phyloP scores from a whole-genome alignment of 2,797 vertebrate species.

The Acanthurus lineatus region DNA sequence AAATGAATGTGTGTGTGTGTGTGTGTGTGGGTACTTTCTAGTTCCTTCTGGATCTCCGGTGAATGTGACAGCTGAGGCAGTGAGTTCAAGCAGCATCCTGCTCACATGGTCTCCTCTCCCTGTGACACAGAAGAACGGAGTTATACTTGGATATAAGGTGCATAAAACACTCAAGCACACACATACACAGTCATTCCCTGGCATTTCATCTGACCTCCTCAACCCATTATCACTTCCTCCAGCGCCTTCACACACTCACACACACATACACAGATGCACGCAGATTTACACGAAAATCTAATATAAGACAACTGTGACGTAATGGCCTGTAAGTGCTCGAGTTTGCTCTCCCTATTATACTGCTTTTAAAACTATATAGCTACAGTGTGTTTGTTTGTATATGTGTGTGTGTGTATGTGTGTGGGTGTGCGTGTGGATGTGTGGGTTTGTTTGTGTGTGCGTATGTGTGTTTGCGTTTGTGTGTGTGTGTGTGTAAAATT shows the following conservation, averaged over 20 bases:
- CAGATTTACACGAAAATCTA: slow-evolving; percentile 29
- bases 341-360: slow-evolving; percentile 50
- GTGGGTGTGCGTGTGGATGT: too few species aligned
- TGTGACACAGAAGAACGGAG: slow-evolving; percentile 90
- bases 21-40: slow-evolving; percentile 67
- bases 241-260: slow-evolving; percentile 32
- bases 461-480: too few species aligned
- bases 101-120: slow-evolving; percentile 91
- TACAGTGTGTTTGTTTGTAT: slow-evolving; percentile 28
- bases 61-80: slow-evolving; percentile 92
- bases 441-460: slow-evolving; percentile 3
- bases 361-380: slow-evolving; percentile 50
- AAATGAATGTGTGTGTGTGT: background rate
- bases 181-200: slow-evolving; percentile 1
- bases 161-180: slow-evolving; percentile 33
- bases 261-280: background rate
- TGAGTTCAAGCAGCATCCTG: slow-evolving; percentile 94
- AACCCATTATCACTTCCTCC: slow-evolving; percentile 53
- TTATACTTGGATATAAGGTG: slow-evolving; percentile 96
- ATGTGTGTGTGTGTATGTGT: background rate
- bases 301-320: slow-evolving; percentile 72
- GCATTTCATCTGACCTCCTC: slow-evolving; percentile 45
- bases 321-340: slow-evolving; percentile 77
- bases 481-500: too few species aligned
- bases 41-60: slow-evolving; percentile 93